Evolutionary conservation across 2,888 invertebrate species (phyloP), one percentile per base, ranked within the genome.

Genomic region (Hyposoter dolosus): DNA sequence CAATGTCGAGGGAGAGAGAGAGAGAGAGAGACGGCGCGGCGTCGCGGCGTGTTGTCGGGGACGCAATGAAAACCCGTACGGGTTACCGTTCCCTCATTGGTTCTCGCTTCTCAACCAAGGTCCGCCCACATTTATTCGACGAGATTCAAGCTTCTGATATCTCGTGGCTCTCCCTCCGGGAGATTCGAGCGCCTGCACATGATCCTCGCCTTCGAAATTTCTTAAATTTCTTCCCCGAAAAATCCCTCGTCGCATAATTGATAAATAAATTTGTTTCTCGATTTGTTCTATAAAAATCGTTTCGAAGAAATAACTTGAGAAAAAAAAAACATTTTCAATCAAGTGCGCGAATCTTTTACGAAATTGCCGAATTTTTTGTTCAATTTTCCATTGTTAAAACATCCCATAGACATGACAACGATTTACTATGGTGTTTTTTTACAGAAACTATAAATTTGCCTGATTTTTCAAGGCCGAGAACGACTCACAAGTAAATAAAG

Each of bases 91-190:
- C 74, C 63, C 81, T 47, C 74, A 86, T 86, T 86, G 86, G 86
- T 50, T 53, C 83, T 63, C 81, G 17, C 45, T 19, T 47, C 56
- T 45, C 50, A 32, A 69, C 40, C 47, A 28, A 63, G 83, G 12
- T 19, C 77, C 86, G 86, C 86, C 86, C 83, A 86, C 86, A 78
- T 86, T 86, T 80, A 86, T 86, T 86, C 86, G 81, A 75, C 81
- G 81, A 78, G 77, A 86, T 86, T 69, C 77, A 53, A 78, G 80
- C 81, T 83, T 78, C 71, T 68, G 83, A 81, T 83, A 82, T 50
- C 69, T 79, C 71, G 35, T 9, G 50, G 35, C 19, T 19, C 32
- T 63, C 15, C 17, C 15, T 23, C 45, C 63, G 60, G 56, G 81
- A 82, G 81, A 82, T n/a, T 75, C 81, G 81, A 82, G 81, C 63